Percentiles rank a stretch among this genome's conserved stretches.
Evolutionary conservation across 2,113 vertebrate species (phyloP).

Genomic region (Hystrix brachyura): DNA sequence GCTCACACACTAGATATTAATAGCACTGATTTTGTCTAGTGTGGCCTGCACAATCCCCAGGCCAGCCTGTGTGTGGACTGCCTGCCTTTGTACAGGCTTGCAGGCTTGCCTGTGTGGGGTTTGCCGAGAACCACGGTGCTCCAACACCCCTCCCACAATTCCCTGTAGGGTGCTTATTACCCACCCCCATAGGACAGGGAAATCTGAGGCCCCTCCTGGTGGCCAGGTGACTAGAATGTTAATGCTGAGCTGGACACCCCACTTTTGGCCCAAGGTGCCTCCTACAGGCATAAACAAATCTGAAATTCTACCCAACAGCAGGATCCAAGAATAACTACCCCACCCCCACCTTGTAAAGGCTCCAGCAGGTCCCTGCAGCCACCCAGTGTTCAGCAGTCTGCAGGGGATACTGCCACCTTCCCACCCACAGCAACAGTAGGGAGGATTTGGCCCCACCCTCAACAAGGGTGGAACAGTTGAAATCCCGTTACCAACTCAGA

Average conservation of each 20-base stretch:
- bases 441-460: neutral
- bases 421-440: neutral
- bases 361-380: neutral
- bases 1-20: conserved; percentile 95
- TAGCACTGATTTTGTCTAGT: conserved; percentile 90
- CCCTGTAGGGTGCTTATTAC: neutral
- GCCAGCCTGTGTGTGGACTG: neutral
- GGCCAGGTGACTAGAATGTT: neutral
- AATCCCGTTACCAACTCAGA: neutral
- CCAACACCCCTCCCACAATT: neutral
- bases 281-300: conserved; percentile 82
- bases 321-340: conserved; percentile 82
- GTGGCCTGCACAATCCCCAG: conserved; percentile 45
- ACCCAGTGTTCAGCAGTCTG: neutral
- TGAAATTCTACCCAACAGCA: conserved; percentile 84
- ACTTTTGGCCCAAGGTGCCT: conserved; percentile 48
- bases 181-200: neutral
- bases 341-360: neutral
- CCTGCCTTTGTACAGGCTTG: neutral
- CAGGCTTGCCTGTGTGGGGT: neutral
- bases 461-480: neutral
- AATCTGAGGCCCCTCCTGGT: neutral
- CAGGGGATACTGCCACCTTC: neutral
- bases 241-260: neutral
- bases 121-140: neutral